These are phyloP conservation scores for Sebastes baramenuke DNA, from an alignment of 2,797 vertebrate genomes.

Conservation along the genomic window DNA sequence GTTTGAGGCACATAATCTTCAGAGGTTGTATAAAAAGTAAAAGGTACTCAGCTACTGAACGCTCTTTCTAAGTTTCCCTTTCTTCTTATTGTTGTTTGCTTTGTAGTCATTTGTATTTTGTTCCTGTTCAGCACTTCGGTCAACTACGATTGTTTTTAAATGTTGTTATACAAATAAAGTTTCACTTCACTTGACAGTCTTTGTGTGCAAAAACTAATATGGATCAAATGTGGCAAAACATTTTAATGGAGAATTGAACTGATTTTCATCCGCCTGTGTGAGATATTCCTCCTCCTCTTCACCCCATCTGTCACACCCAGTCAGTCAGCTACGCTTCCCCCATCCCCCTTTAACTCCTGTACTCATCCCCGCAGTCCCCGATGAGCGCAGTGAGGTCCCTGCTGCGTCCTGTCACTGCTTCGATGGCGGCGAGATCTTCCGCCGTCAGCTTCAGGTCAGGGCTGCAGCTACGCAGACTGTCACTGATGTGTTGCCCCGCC, in stretches of 20 bases:
- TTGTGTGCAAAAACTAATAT: neutral
- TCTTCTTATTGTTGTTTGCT: no score
- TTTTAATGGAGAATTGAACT: neutral
- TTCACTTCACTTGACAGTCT: no score
- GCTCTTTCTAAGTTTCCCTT: neutral
- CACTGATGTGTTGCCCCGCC: constrained; percentile 61
- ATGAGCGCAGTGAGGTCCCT: constrained; percentile 51
- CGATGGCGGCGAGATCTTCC: constrained; percentile 45
- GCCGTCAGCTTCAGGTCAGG: constrained; percentile 43
- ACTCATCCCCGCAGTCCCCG: constrained; percentile 66
- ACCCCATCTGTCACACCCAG: constrained; percentile 21
- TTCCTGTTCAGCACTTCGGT: no score
- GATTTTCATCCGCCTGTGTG: neutral
- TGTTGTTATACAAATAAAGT: no score
- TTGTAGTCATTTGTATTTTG: no score
- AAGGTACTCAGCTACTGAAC: neutral
- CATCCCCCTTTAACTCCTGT: constrained; percentile 49
- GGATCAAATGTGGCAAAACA: neutral
- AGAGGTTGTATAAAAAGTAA: neutral
- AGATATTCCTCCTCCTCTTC: constrained; percentile 6
- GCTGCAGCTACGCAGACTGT: constrained; percentile 63
- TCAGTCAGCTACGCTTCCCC: neutral
- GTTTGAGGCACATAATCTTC: neutral
- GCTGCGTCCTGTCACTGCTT: constrained; percentile 45
- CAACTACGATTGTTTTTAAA: no score